These are phyloP conservation scores for Macrochelys suwanniensis DNA, from an alignment of 2,797 vertebrate genomes.

Conservation along the genomic window DNA sequence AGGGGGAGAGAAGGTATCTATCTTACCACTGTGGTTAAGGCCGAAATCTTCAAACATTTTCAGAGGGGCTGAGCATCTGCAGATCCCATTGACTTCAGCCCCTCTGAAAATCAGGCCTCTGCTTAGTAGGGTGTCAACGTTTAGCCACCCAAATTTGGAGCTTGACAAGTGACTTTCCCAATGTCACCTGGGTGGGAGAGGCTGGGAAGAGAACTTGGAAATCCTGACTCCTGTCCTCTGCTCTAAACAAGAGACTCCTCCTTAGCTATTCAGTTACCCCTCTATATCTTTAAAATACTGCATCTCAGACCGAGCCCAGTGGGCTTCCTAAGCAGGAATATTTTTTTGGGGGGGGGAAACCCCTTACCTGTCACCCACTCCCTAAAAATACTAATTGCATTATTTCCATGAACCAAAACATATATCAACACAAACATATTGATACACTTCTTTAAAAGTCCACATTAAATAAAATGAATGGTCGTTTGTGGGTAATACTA, in stretches of 20 bases:
- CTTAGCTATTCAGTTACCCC: neutral
- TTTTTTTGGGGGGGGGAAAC: neutral
- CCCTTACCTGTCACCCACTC: neutral
- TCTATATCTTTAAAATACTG: neutral
- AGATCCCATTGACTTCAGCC: fast-evolving
- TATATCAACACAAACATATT: neutral
- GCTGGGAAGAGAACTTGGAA: neutral
- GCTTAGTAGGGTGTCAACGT: fast-evolving
- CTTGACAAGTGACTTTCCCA: neutral
- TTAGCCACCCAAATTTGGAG: neutral
- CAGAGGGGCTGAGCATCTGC: neutral
- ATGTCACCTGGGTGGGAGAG: fast-evolving
- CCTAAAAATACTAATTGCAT: neutral
- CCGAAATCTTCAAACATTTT: neutral
- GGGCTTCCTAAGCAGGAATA: neutral
- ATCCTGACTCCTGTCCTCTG: neutral
- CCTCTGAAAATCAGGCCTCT: fast-evolving
- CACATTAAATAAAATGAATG: neutral
- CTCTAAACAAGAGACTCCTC: neutral
- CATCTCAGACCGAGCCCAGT: neutral
- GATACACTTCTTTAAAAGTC: neutral
- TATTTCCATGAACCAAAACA: neutral
- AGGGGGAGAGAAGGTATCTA: neutral
- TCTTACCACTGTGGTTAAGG: neutral
- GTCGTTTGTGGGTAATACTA: neutral